Percentiles rank a stretch among this genome's conserved stretches.
Conservation (phyloP, 2,113 vertebrate species). For the Coryphaenoides rupestris region DNA sequence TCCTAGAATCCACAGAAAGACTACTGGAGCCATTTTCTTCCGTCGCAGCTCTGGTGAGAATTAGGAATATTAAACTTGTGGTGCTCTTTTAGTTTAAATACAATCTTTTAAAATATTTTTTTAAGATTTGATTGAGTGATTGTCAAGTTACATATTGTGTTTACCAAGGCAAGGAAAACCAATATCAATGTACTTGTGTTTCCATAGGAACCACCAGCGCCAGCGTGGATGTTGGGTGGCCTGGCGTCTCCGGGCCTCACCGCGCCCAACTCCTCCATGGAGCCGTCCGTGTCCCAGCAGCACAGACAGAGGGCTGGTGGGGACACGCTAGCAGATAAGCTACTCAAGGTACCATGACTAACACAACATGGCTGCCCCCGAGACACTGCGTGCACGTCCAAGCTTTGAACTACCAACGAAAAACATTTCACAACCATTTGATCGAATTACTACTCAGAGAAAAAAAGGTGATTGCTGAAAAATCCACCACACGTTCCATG, state of each 20-base stretch:
- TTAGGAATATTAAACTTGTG: not conserved
- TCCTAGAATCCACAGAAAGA: slow-evolving; percentile 79
- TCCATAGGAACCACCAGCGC: slow-evolving; percentile 49
- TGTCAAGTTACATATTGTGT: not conserved
- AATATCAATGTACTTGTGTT: slow-evolving; percentile 8
- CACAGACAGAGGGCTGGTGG: slow-evolving; percentile 63
- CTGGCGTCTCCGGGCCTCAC: slow-evolving; percentile 13
- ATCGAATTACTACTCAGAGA: too few species aligned
- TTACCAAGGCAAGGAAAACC: not conserved
- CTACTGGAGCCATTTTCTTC: slow-evolving; percentile 68
- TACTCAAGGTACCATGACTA: slow-evolving; percentile 37
- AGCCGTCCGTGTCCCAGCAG: slow-evolving; percentile 70
- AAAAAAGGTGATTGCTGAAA: too few species aligned
- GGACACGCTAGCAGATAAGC: slow-evolving; percentile 40
- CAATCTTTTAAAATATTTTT: too few species aligned
- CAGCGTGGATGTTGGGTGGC: slow-evolving; percentile 4
- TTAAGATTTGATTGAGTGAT: too few species aligned
- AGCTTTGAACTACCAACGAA: too few species aligned
- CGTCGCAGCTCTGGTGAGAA: slow-evolving; percentile 61
- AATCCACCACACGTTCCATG: too few species aligned
- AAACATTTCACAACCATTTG: too few species aligned
- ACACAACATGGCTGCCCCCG: too few species aligned
- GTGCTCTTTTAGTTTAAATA: not conserved
- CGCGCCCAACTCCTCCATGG: slow-evolving; percentile 52
- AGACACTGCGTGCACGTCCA: too few species aligned